Conservation (phyloP, 2,797 vertebrate species). For the Alexandromys oeconomus region DNA sequence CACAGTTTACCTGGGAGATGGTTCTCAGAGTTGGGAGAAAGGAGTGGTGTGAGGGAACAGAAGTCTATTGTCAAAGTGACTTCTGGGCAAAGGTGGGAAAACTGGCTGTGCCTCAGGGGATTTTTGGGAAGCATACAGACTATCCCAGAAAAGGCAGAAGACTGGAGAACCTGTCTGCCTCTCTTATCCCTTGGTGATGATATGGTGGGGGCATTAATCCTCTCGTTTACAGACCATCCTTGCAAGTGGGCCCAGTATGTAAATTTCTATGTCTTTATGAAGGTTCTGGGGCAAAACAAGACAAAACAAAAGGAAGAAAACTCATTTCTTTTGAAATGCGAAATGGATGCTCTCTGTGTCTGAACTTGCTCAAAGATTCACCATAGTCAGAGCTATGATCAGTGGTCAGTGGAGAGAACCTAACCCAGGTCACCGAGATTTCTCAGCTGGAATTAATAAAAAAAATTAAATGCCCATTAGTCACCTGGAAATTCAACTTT, state of each 20-base stretch:
- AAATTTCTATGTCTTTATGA: constrained; percentile 9
- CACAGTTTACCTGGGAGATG: background rate
- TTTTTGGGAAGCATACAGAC: background rate
- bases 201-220: background rate
- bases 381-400: background rate
- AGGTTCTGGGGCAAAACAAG: background rate
- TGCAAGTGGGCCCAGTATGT: background rate
- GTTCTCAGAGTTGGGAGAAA: background rate
- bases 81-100: background rate
- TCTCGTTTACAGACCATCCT: background rate
- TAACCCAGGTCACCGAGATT: background rate
- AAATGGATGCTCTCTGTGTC: background rate
- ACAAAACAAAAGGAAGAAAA: background rate
- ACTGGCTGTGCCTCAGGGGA: background rate
- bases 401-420: background rate
- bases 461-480: background rate
- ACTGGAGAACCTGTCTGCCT: background rate
- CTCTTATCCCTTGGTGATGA: background rate
- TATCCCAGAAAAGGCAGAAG: background rate
- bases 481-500: background rate
- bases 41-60: background rate
- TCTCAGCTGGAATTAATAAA: constrained; percentile 25
- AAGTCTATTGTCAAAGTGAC: background rate
- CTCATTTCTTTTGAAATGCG: background rate
- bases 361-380: background rate